Conservation (phyloP, 2,797 vertebrate genomes). For the Oreochromis mossambicus region DNA sequence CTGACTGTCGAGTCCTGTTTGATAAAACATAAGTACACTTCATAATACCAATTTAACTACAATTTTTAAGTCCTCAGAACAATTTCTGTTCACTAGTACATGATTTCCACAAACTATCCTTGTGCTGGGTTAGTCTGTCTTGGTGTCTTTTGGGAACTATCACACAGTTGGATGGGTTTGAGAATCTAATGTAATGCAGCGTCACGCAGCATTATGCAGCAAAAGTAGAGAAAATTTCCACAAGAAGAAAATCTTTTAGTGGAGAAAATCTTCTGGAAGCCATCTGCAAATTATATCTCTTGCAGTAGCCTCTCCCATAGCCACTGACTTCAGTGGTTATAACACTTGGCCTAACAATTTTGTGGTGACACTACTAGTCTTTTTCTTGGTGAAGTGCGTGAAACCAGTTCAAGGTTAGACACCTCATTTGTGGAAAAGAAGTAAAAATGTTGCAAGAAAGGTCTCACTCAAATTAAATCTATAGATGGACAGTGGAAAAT, state of each 20-base stretch:
- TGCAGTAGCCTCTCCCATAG: not conserved
- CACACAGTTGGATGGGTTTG: not conserved
- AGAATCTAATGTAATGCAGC: accelerated
- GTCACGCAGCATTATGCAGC: not conserved
- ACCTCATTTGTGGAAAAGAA: not conserved
- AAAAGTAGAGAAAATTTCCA: not conserved
- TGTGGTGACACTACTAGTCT: not conserved
- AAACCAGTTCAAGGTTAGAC: not conserved
- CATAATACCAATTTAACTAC: not conserved
- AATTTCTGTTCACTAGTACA: not conserved
- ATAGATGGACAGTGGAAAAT: not conserved
- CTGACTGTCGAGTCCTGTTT: not conserved
- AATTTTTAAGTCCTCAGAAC: not conserved
- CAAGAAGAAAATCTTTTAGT: not conserved
- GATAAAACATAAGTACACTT: not conserved
- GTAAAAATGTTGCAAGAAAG: not conserved
- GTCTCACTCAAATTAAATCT: not conserved
- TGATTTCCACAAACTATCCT: not conserved
- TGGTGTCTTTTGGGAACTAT: not conserved
- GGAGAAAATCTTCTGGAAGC: not conserved
- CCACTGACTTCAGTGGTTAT: not conserved
- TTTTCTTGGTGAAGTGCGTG: not conserved
- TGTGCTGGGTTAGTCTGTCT: not conserved
- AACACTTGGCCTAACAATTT: not conserved
- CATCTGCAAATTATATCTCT: not conserved